Base-by-base conservation (phyloP, 53 echinoderm and acorn worm species). In the Patiria pectinifera region DNA sequence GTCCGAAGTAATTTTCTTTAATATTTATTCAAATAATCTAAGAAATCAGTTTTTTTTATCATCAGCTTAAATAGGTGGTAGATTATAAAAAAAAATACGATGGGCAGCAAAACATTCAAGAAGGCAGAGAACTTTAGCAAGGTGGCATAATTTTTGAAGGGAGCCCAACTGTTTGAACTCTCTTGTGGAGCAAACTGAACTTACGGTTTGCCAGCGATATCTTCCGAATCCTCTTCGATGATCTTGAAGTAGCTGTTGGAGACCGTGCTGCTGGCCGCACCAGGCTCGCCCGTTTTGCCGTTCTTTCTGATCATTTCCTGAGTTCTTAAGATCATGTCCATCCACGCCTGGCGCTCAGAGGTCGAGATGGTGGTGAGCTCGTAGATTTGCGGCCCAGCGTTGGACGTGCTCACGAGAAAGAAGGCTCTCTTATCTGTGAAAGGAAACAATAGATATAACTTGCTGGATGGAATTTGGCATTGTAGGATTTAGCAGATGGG, bases 381-480 rank as follows among this genome's bases (percentile, higher is more conserved):
- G 58, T 99, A 99, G 91, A 99, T 99, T 90, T 99, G 99, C 24
- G 99, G 99, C 49, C 99, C 99, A 35, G 92, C 93, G 22, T 93
- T 60, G 4, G 94, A 95, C 10, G 97, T 99, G 72, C 99, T 97
- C 69, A 99, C 96, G 49, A 99, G 91, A 91, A 99, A 99, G 85
- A 99, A 99, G 19, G 97, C 99, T 92, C 97, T 93, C 60, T 97
- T 97, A 78, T 97, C 99, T 99, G 69, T 14, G 82, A 45, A 78
- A 25, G 59, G 45, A 82, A 89, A 46, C 35, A 35, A 35, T 35
- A 35, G 35, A 74, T 19, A 69, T 3, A 2, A 16, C 66, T 18
- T 66, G 66, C 15, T 7, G 2, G 14, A 66, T 66, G 10, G 66
- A 18, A 35, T 35, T 35, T 35, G 35, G 35, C 35, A 35, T 35